A percentile compares a stretch with the other conserved stretches of the same genome.
Conservation (phyloP, 2,797 vertebrate species). For the Acanthornis magna region DNA sequence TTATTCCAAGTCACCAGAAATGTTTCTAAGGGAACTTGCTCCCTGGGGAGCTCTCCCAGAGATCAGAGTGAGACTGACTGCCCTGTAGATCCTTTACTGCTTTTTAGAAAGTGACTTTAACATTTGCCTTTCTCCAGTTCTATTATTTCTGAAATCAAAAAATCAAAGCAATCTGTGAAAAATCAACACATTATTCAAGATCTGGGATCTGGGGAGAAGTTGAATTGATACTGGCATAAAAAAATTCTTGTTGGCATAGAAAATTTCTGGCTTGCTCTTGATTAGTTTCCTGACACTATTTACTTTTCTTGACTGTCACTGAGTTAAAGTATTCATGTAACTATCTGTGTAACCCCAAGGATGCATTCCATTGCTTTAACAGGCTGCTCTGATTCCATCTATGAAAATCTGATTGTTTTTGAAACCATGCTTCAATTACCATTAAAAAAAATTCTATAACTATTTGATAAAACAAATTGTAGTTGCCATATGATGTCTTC, state of each 20-base stretch:
- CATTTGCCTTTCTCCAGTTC: not conserved
- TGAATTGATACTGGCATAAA: not conserved
- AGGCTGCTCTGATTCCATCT: not conserved
- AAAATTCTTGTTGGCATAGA: not conserved
- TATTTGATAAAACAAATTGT: too few species aligned
- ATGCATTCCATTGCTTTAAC: not conserved
- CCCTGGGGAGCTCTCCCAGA: rapidly evolving
- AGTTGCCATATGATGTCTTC: too few species aligned
- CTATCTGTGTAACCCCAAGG: not conserved
- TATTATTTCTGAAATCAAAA: not conserved
- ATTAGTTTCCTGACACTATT: not conserved
- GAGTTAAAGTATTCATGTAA: not conserved
- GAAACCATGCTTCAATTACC: not conserved
- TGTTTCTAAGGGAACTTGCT: not conserved
- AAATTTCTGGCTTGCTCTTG: not conserved
- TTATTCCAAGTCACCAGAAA: not conserved
- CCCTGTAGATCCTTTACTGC: not conserved
- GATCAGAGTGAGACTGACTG: not conserved
- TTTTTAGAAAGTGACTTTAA: not conserved
- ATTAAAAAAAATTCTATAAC: too few species aligned
- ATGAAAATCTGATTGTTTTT: not conserved
- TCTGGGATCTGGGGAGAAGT: not conserved
- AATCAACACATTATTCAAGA: not conserved
- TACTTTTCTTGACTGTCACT: not conserved
- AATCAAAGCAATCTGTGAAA: not conserved